Evolutionary conservation across 1,140 invertebrate genomes (phyloP), one percentile per base, ranked within the genome.

Genomic region (Pachyrhynchus sulphureomaculatus): DNA sequence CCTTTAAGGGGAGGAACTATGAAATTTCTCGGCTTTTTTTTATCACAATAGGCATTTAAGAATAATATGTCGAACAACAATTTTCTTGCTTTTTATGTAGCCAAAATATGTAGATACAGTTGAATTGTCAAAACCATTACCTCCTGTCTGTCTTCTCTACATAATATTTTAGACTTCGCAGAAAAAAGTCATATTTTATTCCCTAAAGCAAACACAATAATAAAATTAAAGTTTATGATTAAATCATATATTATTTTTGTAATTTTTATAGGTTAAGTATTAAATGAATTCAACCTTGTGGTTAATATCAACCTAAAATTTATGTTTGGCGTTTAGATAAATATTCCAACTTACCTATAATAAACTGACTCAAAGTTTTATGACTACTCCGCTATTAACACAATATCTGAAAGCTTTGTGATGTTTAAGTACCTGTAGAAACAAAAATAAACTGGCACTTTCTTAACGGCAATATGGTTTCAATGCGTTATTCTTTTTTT

Each of bases 361-460:
- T 61, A 61, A 61, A 61, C 58, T 61, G 48, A 34, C 53, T 53
- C 39, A 61, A 42, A 36, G 33, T 61, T 61, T 61, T 61, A 61
- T 61, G 58, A 61, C 57, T 61, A 36, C 48, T 32, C 33, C 37
- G 49, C 32, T 61, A 61, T 61, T 61, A 61, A 61, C 58, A 61
- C 58, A 61, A 61, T 61, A 61, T 61, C 58, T 61, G 58, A 61
- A 61, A 61, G 58, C 58, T 61, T 61, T 61, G 58, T 61, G 58
- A 26, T 52, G 48, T 61, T 61, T 61, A 53, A 61, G 58, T 61
- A 61, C 58, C 58, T 53, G 58, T 33, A 36, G 58, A 52, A 61
- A 61, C 49, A 47, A 61, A 61, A 61, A 61, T 61, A 61, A 61
- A 61, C 58, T 23, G 23, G n/a, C 53, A 56, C 18, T 56, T 44